These are phyloP conservation scores for Diploscapter pachys DNA, from an alignment of 1,140 invertebrate genomes.

Conservation along the genomic window DNA sequence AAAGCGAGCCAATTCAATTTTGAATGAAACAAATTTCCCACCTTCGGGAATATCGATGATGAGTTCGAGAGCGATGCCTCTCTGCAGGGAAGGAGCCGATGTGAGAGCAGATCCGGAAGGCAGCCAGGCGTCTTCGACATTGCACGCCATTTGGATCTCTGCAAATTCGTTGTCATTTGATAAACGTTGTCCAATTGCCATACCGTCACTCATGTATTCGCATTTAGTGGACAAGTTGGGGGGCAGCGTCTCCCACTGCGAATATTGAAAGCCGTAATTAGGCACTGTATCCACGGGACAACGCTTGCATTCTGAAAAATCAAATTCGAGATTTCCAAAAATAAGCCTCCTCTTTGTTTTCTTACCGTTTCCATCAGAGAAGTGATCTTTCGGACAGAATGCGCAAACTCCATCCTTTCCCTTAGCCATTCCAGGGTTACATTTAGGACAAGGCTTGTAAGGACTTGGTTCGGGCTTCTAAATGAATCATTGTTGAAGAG, in stretches of 20 bases:
- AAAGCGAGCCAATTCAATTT: neutral
- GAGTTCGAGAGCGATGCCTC: constrained; percentile 55
- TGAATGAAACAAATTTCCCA: too few species aligned
- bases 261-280: constrained; percentile 63
- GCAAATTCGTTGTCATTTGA: constrained; percentile 16
- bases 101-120: constrained; percentile 45
- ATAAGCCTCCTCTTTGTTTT: constrained; percentile 40
- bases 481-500: neutral
- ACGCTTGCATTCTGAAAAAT: constrained; percentile 59
- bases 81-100: constrained; percentile 58
- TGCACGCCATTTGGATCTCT: constrained; percentile 43
- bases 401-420: constrained; percentile 58
- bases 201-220: constrained; percentile 53
- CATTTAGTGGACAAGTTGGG: constrained; percentile 63
- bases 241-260: constrained; percentile 65
- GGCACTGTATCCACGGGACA: constrained; percentile 66
- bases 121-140: constrained; percentile 49
- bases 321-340: constrained; percentile 6
- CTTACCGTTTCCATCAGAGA: constrained; percentile 59
- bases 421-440: constrained; percentile 66
- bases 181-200: neutral
- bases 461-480: constrained; percentile 59
- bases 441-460: constrained; percentile 63
- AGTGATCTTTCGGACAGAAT: constrained; percentile 60
- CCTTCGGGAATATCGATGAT: constrained; percentile 34